Base-by-base conservation (phyloP, 2,113 vertebrate species). In the Onychorhynchus coronatus region DNA sequence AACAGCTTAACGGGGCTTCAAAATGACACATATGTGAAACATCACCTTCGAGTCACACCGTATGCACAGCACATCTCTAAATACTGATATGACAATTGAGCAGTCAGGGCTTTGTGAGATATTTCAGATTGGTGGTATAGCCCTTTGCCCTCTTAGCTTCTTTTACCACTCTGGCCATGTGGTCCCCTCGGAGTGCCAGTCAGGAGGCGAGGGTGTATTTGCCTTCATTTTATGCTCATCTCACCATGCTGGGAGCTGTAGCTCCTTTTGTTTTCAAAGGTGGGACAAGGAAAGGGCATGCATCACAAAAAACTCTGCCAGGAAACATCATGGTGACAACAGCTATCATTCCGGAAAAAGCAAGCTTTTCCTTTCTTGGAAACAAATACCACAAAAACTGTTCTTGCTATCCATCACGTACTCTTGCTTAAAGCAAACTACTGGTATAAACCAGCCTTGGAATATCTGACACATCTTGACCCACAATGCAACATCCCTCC, bases 391-490 rank as follows among this genome's bases (percentile, higher is more conserved):
- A 84, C 75, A 82, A 86, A 72, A 95, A 73, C 31, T 79, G 82
- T 89, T 86, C 74, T 91, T 93, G 89, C 92, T 94, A 62, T 72
- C 76, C 49, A 91, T 94, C 86, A 80, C 21, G 12, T 70, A 70
- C 39, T 91, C 53, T 73, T 88, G 78, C 85, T 90, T 81, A 90
- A 81, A 96, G 88, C 67, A 92, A 96, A 92, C 75, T 49, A 31
- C 72, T 76, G 72, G 58, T 61, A 33, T 7, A 78, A 77, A 84
- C 30, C 86, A 95, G 68, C 41, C 85, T 85, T 44, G 78, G 63
- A 94, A 81, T 86, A 91, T 81, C 42, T 75, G 93, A 93, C 92
- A 73, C 71, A 91, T 79, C 77, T 85, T 84, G 79, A 97, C 95
- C 96, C 88, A 87, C 72, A 96, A 85, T 35, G 90, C 86, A 96